A percentile compares a stretch with the other conserved stretches of the same genome.
These are phyloP conservation scores for Dorcus parallelipipedus DNA, from an alignment of 2,888 invertebrate species.

Conservation along the genomic window DNA sequence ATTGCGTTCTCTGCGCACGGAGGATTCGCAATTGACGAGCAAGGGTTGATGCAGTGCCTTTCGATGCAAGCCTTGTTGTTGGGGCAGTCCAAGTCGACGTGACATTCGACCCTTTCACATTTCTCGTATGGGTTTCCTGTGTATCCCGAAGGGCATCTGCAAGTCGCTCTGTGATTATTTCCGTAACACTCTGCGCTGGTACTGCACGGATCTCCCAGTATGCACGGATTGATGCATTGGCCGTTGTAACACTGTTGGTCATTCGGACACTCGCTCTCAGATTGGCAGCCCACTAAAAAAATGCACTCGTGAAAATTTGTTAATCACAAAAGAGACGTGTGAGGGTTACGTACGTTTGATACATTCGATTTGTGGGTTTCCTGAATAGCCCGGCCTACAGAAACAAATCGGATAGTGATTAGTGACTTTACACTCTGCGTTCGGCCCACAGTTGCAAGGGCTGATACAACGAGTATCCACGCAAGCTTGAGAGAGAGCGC, in stretches of 20 bases:
- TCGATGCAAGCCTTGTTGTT: slow-evolving; percentile 68
- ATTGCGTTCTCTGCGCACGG: slow-evolving; percentile 82
- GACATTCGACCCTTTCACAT: slow-evolving; percentile 77
- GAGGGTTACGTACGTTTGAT: slow-evolving; percentile 57
- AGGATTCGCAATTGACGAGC: slow-evolving; percentile 60
- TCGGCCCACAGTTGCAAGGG: slow-evolving; percentile 82
- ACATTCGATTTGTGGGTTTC: slow-evolving; percentile 81
- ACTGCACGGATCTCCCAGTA: slow-evolving; percentile 76
- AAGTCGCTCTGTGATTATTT: slow-evolving; percentile 72
- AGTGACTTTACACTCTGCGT: slow-evolving; percentile 76
- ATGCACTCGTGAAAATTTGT: slow-evolving; percentile 10
- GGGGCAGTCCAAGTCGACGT: slow-evolving; percentile 75
- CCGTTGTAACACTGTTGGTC: slow-evolving; percentile 79
- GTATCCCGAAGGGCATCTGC: slow-evolving; percentile 73
- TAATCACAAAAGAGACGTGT: neutral
- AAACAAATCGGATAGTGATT: slow-evolving; percentile 85
- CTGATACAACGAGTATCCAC: slow-evolving; percentile 75
- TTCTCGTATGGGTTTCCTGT: slow-evolving; percentile 77
- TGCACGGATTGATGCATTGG: slow-evolving; percentile 78
- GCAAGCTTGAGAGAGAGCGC: slow-evolving; percentile 78
- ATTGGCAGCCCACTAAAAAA: slow-evolving; percentile 73
- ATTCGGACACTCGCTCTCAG: slow-evolving; percentile 76
- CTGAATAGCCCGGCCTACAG: slow-evolving; percentile 78
- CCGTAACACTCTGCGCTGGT: slow-evolving; percentile 83
- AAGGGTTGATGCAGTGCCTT: slow-evolving; percentile 77